Percentiles rank a stretch among this genome's conserved stretches.
phyloP scores from a whole-genome alignment of 2,888 invertebrate genomes.

The Aphodius sticticus region DNA sequence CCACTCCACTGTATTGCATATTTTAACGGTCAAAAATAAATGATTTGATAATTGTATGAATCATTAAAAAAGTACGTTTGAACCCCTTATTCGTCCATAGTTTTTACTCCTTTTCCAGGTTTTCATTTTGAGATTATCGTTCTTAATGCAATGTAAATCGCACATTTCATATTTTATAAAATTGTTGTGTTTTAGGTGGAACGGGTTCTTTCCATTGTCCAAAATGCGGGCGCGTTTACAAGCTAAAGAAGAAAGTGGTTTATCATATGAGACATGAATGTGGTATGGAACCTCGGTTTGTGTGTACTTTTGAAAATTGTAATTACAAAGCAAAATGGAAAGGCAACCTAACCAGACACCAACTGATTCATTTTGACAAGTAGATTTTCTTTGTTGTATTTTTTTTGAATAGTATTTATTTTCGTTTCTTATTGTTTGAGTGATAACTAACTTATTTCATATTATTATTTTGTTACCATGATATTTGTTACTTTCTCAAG shows the following conservation, averaged over 20 bases:
- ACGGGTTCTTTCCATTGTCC: background rate
- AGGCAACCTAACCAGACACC: slow-evolving; percentile 24
- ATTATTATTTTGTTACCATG: too few relatives aligned
- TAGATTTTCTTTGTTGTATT: background rate
- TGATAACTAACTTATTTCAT: too few relatives aligned
- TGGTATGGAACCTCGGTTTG: slow-evolving; percentile 28
- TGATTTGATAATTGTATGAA: background rate
- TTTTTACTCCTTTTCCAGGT: background rate
- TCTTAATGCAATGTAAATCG: background rate
- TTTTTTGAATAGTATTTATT: too few relatives aligned
- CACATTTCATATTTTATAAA: background rate
- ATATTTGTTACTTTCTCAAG: background rate
- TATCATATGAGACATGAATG: slow-evolving; percentile 31
- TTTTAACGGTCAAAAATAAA: background rate
- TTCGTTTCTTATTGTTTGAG: too few relatives aligned
- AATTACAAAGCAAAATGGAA: slow-evolving; percentile 27
- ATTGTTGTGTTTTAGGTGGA: background rate
- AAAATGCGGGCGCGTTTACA: slow-evolving; percentile 29
- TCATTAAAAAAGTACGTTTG: too few relatives aligned
- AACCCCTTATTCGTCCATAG: background rate
- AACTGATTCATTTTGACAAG: background rate
- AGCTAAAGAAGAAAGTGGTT: slow-evolving; percentile 49
- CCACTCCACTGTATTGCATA: too few relatives aligned
- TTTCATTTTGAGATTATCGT: background rate
- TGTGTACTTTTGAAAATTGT: slow-evolving; percentile 18